Evolutionary conservation across 2,113 vertebrate species (phyloP).

Genomic region (Alouatta palliata): DNA sequence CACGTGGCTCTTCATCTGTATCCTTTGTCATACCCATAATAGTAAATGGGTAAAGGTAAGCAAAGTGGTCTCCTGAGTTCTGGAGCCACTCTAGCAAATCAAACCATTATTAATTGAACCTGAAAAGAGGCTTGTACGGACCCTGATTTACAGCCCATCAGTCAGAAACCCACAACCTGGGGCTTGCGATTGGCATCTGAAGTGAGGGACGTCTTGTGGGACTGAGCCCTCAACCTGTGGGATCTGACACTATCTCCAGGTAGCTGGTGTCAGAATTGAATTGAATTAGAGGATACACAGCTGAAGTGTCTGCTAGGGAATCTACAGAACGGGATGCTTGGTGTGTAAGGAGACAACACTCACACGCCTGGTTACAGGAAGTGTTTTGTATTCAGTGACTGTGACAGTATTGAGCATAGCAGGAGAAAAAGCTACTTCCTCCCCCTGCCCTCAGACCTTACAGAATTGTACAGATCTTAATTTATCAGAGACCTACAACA

Average conservation of each 20-base stretch:
- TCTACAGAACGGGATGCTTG: background rate
- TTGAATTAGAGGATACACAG: background rate
- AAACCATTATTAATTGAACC: background rate
- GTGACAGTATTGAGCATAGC: accelerated
- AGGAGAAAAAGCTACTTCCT: background rate
- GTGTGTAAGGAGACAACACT: too few species aligned
- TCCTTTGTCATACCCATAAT: background rate
- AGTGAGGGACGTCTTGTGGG: background rate
- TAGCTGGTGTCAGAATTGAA: background rate
- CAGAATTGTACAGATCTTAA: background rate
- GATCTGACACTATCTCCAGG: background rate
- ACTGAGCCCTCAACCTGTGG: background rate
- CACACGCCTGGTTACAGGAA: background rate
- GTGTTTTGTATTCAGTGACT: background rate
- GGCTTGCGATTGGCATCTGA: background rate
- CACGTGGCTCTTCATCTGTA: background rate
- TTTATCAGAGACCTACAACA: background rate
- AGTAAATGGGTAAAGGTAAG: background rate
- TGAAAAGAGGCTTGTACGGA: too few species aligned
- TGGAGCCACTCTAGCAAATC: background rate
- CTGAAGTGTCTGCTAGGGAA: background rate
- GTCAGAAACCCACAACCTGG: background rate
- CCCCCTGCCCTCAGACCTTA: background rate
- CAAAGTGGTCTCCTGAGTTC: background rate
- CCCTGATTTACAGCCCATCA: too few species aligned